These are phyloP conservation scores for Phycodurus eques DNA, from an alignment of 2,113 vertebrate genomes.

Conservation along the genomic window DNA sequence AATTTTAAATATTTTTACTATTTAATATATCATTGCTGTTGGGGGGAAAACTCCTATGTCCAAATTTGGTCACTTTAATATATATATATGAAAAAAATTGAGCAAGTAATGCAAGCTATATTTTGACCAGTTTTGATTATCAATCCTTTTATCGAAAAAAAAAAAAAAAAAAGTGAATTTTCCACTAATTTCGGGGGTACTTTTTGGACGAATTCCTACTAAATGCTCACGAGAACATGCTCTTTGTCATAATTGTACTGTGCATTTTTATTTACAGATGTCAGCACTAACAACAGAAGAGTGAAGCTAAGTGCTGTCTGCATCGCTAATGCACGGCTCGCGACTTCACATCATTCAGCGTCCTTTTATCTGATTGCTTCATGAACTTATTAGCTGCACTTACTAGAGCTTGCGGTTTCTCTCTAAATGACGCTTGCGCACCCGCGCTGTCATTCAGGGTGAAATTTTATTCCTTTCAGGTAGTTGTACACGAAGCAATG, in stretches of 20 bases:
- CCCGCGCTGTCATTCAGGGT: neutral
- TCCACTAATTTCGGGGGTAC: no score
- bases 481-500: neutral
- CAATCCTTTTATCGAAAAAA: no score
- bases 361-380: constrained; percentile 1
- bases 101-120: no score
- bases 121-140: neutral
- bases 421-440: neutral
- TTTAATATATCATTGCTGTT: neutral
- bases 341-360: neutral
- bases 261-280: neutral
- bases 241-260: neutral
- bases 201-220: neutral
- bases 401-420: constrained; percentile 11
- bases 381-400: constrained; percentile 29
- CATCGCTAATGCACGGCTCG: neutral
- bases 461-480: neutral
- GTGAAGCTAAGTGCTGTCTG: neutral
- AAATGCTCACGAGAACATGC: neutral
- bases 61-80: no score
- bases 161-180: no score
- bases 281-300: neutral
- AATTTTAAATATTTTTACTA: neutral
- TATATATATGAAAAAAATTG: no score
- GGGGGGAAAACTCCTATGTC: no score